phyloP scores from a whole-genome alignment of 2,113 vertebrate species.

The Dicerorhinus sumatrensis region DNA sequence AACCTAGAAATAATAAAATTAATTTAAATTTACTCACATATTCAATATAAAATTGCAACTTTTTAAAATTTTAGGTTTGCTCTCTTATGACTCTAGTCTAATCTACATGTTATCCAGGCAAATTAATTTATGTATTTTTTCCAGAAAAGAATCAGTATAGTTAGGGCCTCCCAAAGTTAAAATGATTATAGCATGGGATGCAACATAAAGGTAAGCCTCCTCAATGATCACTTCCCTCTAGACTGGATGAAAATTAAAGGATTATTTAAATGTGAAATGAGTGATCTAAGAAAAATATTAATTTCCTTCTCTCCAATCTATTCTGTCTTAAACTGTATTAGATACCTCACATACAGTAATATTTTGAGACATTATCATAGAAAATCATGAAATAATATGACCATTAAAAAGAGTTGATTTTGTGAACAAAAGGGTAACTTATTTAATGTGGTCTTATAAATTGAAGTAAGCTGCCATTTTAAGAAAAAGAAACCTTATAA shows the following conservation, averaged over 20 bases:
- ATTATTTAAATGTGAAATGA: background rate
- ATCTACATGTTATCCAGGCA: background rate
- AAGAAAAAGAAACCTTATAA: background rate
- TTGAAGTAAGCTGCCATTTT: background rate
- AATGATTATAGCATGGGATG: background rate
- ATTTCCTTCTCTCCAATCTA: background rate
- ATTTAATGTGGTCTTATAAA: background rate
- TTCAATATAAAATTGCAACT: background rate
- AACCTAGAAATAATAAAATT: background rate
- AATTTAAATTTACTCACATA: background rate
- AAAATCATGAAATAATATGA: background rate
- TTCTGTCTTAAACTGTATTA: background rate
- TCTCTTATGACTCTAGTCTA: background rate
- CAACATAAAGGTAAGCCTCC: background rate
- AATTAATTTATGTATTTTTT: background rate
- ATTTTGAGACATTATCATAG: background rate
- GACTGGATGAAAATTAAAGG: background rate
- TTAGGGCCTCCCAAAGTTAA: slow-evolving; percentile 6
- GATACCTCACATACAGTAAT: background rate
- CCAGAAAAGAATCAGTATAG: background rate
- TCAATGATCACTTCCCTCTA: background rate
- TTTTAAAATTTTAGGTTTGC: background rate
- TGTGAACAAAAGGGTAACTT: background rate
- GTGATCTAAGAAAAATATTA: background rate
- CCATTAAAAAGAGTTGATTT: background rate